Percentiles rank a stretch among this genome's conserved stretches.
Conservation (phyloP, 2,113 vertebrate species). For the Anhinga anhinga region DNA sequence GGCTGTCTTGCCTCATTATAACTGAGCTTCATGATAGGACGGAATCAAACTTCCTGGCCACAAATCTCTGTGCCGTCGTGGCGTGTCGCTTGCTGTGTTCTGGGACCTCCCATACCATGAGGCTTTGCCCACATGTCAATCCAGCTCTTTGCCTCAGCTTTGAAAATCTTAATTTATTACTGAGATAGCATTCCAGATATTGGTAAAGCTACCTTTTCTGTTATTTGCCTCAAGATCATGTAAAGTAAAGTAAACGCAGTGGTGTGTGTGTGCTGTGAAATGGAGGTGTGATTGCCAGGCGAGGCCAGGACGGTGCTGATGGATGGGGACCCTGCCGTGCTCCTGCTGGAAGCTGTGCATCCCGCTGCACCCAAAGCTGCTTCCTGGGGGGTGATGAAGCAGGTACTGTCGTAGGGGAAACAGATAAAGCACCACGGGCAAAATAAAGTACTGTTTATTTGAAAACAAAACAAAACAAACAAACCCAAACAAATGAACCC, state of each 20-base stretch:
- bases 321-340: accelerated
- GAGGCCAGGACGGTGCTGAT: accelerated
- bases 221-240: not conserved
- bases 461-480: no score
- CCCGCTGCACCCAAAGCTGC: not conserved
- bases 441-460: not conserved
- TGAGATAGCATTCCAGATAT: not conserved
- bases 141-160: not conserved
- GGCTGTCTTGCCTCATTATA: not conserved
- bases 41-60: not conserved
- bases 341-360: not conserved
- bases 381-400: not conserved
- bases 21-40: not conserved
- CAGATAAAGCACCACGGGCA: not conserved
- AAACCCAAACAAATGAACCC: no score
- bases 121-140: accelerated
- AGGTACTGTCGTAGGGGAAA: not conserved
- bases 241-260: not conserved
- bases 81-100: not conserved
- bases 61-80: not conserved
- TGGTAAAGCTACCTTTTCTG: not conserved
- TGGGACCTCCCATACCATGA: accelerated
- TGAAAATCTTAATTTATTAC: not conserved
- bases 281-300: not conserved
- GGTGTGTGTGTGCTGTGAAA: not conserved